These are phyloP conservation scores for Periophthalmodon schlosseri DNA, from an alignment of 2,113 vertebrate genomes.

Conservation along the genomic window DNA sequence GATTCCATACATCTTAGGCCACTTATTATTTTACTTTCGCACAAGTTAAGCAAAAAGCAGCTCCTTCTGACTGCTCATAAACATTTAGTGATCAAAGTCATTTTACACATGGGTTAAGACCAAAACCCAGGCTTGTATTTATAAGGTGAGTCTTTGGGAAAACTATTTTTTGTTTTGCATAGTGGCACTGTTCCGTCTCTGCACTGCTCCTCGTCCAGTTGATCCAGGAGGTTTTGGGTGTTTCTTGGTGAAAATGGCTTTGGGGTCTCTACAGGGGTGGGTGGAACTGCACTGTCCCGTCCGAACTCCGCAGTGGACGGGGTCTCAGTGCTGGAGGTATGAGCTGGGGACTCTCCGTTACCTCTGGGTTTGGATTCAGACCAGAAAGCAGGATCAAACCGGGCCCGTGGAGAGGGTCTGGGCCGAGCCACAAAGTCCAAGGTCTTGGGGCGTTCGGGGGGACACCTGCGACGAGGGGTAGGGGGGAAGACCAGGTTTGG, in stretches of 20 bases:
- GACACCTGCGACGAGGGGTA: conserved; percentile 88
- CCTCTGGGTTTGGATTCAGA: conserved; percentile 74
- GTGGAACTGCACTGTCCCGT: conserved; percentile 83
- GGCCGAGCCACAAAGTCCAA: conserved; percentile 92
- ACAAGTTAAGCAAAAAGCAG: conserved; percentile 14
- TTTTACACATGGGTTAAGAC: conserved; percentile 74
- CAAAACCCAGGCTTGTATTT: conserved; percentile 88
- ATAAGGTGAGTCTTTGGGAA: conserved; percentile 82
- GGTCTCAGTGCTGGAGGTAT: conserved; percentile 93
- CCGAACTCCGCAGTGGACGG: conserved; percentile 92
- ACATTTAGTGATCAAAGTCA: conserved; percentile 16
- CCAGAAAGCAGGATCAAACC: conserved; percentile 86
- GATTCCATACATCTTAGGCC: conserved; percentile 8
- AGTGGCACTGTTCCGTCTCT: conserved; percentile 89
- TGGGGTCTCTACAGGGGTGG: conserved; percentile 80
- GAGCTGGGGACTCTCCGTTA: conserved; percentile 86
- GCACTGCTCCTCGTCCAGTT: conserved; percentile 89
- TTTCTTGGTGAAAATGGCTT: conserved; percentile 79
- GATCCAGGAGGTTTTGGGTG: conserved; percentile 86
- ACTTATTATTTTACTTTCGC: conserved; percentile 1
- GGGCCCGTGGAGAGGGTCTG: conserved; percentile 87
- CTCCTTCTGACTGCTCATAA: conserved; percentile 1
- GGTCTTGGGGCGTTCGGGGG: conserved; percentile 94
- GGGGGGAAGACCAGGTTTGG: conserved; percentile 93
- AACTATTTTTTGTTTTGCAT: conserved; percentile 83